Base-by-base conservation (phyloP, 2,113 vertebrate genomes). In the Apus apus region DNA sequence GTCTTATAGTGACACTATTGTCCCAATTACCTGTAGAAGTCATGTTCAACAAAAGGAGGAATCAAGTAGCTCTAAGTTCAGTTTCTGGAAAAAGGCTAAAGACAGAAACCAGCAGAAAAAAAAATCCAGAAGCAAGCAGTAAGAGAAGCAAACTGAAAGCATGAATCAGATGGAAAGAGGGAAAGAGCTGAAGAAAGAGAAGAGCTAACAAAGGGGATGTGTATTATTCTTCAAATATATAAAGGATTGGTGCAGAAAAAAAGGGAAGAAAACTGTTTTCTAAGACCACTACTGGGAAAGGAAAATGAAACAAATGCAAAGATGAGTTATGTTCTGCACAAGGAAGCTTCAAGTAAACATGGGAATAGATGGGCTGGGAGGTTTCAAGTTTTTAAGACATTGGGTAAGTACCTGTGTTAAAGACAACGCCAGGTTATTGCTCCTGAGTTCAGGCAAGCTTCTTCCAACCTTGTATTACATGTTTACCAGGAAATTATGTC, bases 291-390 rank as follows among this genome's bases (percentile, higher is more conserved):
- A 27, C 11, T 8, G 18, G 25, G 15, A 64, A 40, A 6, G 76
- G 30, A 61, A 77, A 40, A 60, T 22, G 16, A 43, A 74, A 23
- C 9, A 4, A 8, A 32, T 54, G 40, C 11, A 67, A 56, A 61
- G 22, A 15, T 0, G 1, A 36, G 15, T 66, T 36, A 43, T 1
- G 3, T 13, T 54, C 25, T 70, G 56, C 61, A 12, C 1, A 6
- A 36, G 14, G 45, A 71, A 82, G 32, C 34, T 66, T 32, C 61
- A 88, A 65, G 60, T 60, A 54, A 57, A 14, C 57, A 45, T 15
- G 9, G 50, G 36, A 36, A 56, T 6, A 46, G 38, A 10, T 22
- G 68, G 48, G 32, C 50, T 64, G 23, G 34, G 34, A 45, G 32
- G 23, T 62, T 16, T 18, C 8, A 3, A 32, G 23, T 8, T 15